Conservation (phyloP, 2,113 vertebrate genomes). For the Myotis lucifugus region DNA sequence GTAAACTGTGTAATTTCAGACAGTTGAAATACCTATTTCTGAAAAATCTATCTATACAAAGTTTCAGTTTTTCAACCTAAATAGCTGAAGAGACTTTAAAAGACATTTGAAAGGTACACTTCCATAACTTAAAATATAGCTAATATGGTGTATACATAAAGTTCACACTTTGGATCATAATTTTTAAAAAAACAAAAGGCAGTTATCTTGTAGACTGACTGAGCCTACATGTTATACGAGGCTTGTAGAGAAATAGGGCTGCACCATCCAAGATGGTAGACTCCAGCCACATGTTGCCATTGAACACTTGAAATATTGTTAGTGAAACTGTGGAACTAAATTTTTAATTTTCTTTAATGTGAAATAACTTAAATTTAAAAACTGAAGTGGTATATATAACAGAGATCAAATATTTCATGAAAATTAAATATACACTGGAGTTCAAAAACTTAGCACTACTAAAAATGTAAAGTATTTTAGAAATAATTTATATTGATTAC, state of each 20-base stretch:
- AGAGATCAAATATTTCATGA: background rate
- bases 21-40: background rate
- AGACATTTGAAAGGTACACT: background rate
- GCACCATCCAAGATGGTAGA: background rate
- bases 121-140: background rate
- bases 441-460: background rate
- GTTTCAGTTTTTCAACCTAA: background rate
- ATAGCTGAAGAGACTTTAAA: background rate
- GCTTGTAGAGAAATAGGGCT: background rate
- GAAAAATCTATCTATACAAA: background rate
- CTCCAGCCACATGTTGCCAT: background rate
- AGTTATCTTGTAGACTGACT: background rate
- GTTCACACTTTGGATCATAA: background rate
- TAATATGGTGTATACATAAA: background rate
- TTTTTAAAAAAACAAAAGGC: background rate
- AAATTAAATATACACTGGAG: background rate
- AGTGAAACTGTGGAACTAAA: background rate
- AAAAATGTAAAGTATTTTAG: background rate
- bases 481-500: background rate
- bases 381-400: background rate
- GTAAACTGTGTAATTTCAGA: background rate
- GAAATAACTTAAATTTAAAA: background rate
- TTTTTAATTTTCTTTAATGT: background rate
- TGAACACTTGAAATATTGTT: background rate
- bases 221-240: background rate